Percentiles rank a stretch among this genome's conserved stretches.
Evolutionary conservation across 1,140 invertebrate species (phyloP).

Genomic region (Drosophila orosa): DNA sequence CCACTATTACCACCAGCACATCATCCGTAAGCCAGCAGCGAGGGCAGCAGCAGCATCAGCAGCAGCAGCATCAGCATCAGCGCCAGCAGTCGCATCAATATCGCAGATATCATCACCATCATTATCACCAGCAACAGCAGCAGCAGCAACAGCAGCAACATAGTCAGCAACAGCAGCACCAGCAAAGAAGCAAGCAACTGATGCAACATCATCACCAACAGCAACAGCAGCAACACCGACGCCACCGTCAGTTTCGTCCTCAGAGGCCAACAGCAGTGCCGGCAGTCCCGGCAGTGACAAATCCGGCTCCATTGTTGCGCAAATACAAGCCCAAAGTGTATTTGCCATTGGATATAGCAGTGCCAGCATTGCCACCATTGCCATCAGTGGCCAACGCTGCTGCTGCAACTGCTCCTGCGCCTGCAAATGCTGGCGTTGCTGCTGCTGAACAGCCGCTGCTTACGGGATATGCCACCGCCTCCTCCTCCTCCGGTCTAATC

Average conservation of each 20-base stretch:
- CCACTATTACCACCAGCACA: constrained; percentile 17
- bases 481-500: constrained; percentile 12
- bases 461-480: too few relatives aligned
- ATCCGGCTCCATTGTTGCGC: constrained; percentile 28
- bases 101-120: constrained; percentile 37
- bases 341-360: constrained; percentile 64
- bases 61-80: constrained; percentile 32
- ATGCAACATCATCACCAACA: constrained; percentile 27
- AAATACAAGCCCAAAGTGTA: constrained; percentile 65
- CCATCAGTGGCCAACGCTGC: constrained; percentile 16
- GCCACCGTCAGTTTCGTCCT: constrained; percentile 53
- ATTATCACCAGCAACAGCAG: constrained; percentile 26
- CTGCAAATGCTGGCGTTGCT: constrained; percentile 11
- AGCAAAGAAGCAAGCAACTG: constrained; percentile 70
- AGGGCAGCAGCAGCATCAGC: too few relatives aligned
- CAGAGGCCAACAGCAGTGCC: constrained; percentile 31
- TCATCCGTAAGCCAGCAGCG: constrained; percentile 39
- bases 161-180: constrained; percentile 39
- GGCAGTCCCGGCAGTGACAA: too few relatives aligned
- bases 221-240: constrained; percentile 43
- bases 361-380: constrained; percentile 53
- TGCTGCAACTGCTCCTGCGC: not conserved
- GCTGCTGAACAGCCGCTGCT: constrained; percentile 18
- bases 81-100: constrained; percentile 32
- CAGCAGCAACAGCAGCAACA: constrained; percentile 24